A percentile compares a stretch with the other conserved stretches of the same genome.
Conservation (phyloP, 2,888 invertebrate species). For the Habroteleia sp. region DNA sequence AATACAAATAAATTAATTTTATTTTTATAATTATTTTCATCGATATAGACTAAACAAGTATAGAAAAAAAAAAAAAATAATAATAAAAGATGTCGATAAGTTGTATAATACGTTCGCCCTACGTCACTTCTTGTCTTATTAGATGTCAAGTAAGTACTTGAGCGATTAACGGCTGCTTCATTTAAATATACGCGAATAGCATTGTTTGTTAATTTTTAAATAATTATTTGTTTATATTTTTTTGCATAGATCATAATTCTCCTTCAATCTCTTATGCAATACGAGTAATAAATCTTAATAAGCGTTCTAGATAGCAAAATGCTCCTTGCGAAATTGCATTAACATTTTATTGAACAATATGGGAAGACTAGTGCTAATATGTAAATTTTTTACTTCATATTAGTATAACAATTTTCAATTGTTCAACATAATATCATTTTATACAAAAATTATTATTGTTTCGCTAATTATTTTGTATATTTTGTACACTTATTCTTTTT, state of each 20-base stretch:
- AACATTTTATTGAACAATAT: slow-evolving; percentile 59
- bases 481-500: too few relatives aligned
- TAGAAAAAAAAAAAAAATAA: slow-evolving; percentile 4
- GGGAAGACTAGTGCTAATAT: slow-evolving; percentile 49
- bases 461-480: slow-evolving; percentile 26
- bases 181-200: slow-evolving; percentile 25
- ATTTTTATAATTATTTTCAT: too few relatives aligned
- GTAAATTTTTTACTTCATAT: slow-evolving; percentile 23
- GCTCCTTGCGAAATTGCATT: slow-evolving; percentile 58
- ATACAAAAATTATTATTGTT: slow-evolving; percentile 17
- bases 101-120: slow-evolving; percentile 24
- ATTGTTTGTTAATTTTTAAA: slow-evolving; percentile 4
- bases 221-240: slow-evolving; percentile 20
- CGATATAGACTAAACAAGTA: slow-evolving; percentile 7
- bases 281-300: slow-evolving; percentile 62
- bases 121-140: slow-evolving; percentile 45
- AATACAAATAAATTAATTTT: too few relatives aligned
- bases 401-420: slow-evolving; percentile 19
- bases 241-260: slow-evolving; percentile 28
- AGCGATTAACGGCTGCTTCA: slow-evolving; percentile 35
- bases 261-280: slow-evolving; percentile 45
- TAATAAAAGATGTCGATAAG: slow-evolving; percentile 20
- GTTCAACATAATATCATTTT: slow-evolving; percentile 8
- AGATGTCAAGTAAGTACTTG: slow-evolving; percentile 56
- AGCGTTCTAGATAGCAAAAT: slow-evolving; percentile 63